Conservation (phyloP, 2,888 invertebrate species). For the Drosophila colorata region DNA sequence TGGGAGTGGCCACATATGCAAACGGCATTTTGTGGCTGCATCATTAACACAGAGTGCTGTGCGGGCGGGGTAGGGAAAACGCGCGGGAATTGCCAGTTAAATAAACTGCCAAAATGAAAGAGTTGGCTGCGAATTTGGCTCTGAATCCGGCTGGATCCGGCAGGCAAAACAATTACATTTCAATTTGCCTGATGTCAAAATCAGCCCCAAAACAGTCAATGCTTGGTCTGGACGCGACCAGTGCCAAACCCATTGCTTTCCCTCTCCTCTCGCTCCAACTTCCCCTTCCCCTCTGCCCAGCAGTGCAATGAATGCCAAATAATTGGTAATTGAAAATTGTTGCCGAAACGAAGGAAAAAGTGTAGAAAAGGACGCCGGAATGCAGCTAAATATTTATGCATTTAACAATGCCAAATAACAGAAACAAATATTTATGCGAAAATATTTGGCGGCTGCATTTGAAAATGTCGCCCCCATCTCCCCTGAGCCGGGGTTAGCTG, state of each 20-base stretch:
- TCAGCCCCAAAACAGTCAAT: slow-evolving; percentile 53
- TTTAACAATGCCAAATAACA: slow-evolving; percentile 67
- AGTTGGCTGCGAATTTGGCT: slow-evolving; percentile 11
- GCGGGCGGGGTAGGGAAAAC: not conserved
- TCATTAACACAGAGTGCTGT: slow-evolving; percentile 61
- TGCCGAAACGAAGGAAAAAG: slow-evolving; percentile 34
- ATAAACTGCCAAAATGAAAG: slow-evolving; percentile 47
- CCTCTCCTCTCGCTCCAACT: not conserved
- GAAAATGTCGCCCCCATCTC: slow-evolving; percentile 1
- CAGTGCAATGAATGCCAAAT: slow-evolving; percentile 52
- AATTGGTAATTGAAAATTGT: slow-evolving; percentile 78
- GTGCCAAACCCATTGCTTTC: slow-evolving; percentile 7
- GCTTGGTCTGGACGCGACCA: slow-evolving; percentile 4
- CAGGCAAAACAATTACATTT: slow-evolving; percentile 78
- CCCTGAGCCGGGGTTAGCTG: not conserved
- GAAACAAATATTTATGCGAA: slow-evolving; percentile 61
- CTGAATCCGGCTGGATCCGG: slow-evolving; percentile 31
- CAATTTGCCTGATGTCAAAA: slow-evolving; percentile 75
- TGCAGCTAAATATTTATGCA: slow-evolving; percentile 73
- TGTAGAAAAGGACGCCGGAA: slow-evolving; percentile 26
- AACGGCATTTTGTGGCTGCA: slow-evolving; percentile 78
- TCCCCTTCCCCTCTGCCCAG: not conserved
- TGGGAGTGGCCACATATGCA: slow-evolving; percentile 75
- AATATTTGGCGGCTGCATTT: slow-evolving; percentile 40
- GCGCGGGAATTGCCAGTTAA: slow-evolving; percentile 41